Base-by-base conservation (phyloP, 2,888 invertebrate genomes). In the Platerodrilus igneus region DNA sequence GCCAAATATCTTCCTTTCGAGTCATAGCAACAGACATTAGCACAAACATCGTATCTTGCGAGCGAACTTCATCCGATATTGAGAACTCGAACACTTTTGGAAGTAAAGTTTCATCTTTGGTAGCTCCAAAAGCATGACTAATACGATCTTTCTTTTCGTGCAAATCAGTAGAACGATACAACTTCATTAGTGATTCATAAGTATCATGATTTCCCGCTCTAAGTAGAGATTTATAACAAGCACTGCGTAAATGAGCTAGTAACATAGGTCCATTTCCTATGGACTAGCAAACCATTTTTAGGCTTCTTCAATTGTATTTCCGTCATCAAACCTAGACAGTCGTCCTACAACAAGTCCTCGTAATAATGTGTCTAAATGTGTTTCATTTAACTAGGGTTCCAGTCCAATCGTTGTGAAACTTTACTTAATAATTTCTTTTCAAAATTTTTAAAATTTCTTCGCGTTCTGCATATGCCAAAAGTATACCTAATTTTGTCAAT, bases 81-180 rank as follows among this genome's bases (percentile, higher is more conserved):
- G 89, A 81, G 64, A 91, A 90, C 38, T 86, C 75, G 13, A 90
- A 75, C 26, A 90, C 89, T 56, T 80, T 79, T 30, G 75, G 72
- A 41, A 93, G 72, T 39, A 92, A 70, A 14, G 70, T 71, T 8
- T 80, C 76, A 64, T 91, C 81, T 46, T 75, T 76, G 36, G 88
- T 80, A 23, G 86, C 81, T 19, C 94, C 95, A 37, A 95, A 74
- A 3, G 91, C 81, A 42, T 87, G 75, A 41, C 88, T 79, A 59
- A 96, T 86, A 58, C 95, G 79, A 64, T 92, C 89, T 67, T 91
- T 92, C 67, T 96, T 95, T 69, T 95, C 95, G 59, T 91, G 89
- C 51, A 93, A 71, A 69, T 93, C 93, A 4, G 88, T 81, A 29
- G 83, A 79, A 52, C 86, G 78, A 70, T 93, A 90, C 49, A 92